Conservation (phyloP, 2,113 vertebrate genomes). For the Prionailurus viverrinus region DNA sequence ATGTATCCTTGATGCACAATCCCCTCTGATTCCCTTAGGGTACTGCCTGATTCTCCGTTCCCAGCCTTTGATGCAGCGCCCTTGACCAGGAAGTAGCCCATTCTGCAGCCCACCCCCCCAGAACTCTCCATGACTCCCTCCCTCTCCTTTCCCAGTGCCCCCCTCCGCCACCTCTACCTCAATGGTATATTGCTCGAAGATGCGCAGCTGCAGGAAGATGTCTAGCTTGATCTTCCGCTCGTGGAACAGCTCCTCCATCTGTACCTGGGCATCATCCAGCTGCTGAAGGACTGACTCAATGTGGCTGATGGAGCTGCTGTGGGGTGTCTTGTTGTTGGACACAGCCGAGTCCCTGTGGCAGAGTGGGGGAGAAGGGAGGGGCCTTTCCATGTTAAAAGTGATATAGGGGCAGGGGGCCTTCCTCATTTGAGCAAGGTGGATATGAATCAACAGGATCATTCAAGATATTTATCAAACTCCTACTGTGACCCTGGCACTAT, state of each 20-base stretch:
- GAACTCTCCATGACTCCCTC: background rate
- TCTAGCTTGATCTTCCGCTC: conserved; percentile 98
- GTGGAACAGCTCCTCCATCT: conserved; percentile 99
- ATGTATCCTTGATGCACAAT: background rate
- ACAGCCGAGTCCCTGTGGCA: conserved; percentile 94
- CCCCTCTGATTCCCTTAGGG: background rate
- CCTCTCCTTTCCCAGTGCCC: background rate
- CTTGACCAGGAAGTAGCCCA: background rate
- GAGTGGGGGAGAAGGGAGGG: background rate
- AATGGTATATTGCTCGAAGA: conserved; percentile 98
- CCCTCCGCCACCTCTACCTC: conserved; percentile 88
- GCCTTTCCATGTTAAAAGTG: conserved; percentile 54
- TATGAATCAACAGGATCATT: background rate
- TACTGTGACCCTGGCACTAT: background rate
- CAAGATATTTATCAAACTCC: background rate
- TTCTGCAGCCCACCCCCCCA: background rate
- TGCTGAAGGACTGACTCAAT: conserved; percentile 98
- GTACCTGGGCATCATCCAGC: conserved; percentile 97
- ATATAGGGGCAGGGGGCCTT: background rate
- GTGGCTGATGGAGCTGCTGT: conserved; percentile 98
- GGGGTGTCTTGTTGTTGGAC: conserved; percentile 97
- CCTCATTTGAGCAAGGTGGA: background rate
- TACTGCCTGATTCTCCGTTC: background rate
- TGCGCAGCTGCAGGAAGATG: conserved; percentile 97
- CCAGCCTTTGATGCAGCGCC: background rate